phyloP scores from a whole-genome alignment of 2,888 invertebrate species.

The Chloroclystis v-ata region DNA sequence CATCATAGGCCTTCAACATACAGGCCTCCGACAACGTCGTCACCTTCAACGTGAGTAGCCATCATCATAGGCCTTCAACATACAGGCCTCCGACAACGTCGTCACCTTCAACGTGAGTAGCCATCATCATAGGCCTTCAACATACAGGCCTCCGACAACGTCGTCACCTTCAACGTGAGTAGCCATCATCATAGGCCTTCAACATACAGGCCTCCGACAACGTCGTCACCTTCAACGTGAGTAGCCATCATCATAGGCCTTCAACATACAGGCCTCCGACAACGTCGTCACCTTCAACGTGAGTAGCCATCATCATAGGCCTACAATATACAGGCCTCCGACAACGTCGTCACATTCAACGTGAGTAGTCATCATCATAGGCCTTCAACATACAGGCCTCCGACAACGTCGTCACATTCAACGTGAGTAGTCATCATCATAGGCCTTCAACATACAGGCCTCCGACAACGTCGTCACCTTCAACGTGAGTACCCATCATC shows the following conservation, averaged over 20 bases:
- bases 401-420: constrained; percentile 81
- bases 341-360: constrained; percentile 81
- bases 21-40: constrained; percentile 83
- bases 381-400: constrained; percentile 84
- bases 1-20: constrained; percentile 84
- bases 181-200: constrained; percentile 85
- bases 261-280: constrained; percentile 84
- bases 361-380: constrained; percentile 84
- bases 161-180: constrained; percentile 81
- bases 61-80: constrained; percentile 84
- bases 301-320: constrained; percentile 83
- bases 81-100: constrained; percentile 83
- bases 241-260: constrained; percentile 84
- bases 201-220: constrained; percentile 84
- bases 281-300: constrained; percentile 82
- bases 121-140: constrained; percentile 85
- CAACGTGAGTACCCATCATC: constrained; percentile 63
- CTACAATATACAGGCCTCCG: constrained; percentile 84
- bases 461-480: constrained; percentile 83
- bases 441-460: constrained; percentile 83
- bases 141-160: constrained; percentile 83
- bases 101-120: constrained; percentile 82
- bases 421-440: constrained; percentile 84
- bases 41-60: constrained; percentile 81
- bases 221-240: constrained; percentile 81